A percentile compares a stretch with the other conserved stretches of the same genome.
phyloP scores from a whole-genome alignment of 2,113 vertebrate species.

The Gulo gulo region DNA sequence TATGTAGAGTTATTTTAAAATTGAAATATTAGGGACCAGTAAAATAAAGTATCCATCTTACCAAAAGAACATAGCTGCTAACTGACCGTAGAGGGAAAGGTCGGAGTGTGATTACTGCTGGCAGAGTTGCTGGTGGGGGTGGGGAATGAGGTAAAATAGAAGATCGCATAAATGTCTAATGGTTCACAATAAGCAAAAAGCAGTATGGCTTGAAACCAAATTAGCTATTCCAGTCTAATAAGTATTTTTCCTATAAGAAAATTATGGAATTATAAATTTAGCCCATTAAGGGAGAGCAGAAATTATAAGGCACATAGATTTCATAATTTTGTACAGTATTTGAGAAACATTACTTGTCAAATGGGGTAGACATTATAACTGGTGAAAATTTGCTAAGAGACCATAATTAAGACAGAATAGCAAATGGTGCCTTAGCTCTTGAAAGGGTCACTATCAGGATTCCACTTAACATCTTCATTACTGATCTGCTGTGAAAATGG shows the following conservation, averaged over 20 bases:
- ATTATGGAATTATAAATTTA: slow-evolving; percentile 69
- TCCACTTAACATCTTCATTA: slow-evolving; percentile 62
- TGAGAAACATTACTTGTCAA: slow-evolving; percentile 61
- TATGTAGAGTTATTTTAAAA: not conserved
- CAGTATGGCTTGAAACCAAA: slow-evolving; percentile 56
- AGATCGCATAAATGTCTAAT: slow-evolving; percentile 27
- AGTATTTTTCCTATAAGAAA: slow-evolving; percentile 61
- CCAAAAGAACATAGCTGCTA: not conserved
- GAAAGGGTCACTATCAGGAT: slow-evolving; percentile 55
- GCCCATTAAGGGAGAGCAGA: slow-evolving; percentile 48
- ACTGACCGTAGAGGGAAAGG: not conserved
- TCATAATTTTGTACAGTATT: slow-evolving; percentile 52
- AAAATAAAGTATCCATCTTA: slow-evolving; percentile 44
- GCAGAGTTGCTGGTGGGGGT: not conserved
- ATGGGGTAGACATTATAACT: slow-evolving; percentile 48
- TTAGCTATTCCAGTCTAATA: slow-evolving; percentile 63
- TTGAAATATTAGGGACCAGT: not conserved
- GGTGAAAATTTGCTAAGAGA: slow-evolving; percentile 51
- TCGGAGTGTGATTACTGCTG: not conserved
- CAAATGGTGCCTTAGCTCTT: slow-evolving; percentile 58
- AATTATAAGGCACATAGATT: slow-evolving; percentile 53
- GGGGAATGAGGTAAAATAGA: slow-evolving; percentile 43
- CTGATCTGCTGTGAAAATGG: slow-evolving; percentile 31
- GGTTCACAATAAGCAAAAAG: slow-evolving; percentile 38
- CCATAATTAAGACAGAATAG: slow-evolving; percentile 66